Conservation (phyloP, 2,888 invertebrate genomes). For the Pyrrhia umbra region DNA sequence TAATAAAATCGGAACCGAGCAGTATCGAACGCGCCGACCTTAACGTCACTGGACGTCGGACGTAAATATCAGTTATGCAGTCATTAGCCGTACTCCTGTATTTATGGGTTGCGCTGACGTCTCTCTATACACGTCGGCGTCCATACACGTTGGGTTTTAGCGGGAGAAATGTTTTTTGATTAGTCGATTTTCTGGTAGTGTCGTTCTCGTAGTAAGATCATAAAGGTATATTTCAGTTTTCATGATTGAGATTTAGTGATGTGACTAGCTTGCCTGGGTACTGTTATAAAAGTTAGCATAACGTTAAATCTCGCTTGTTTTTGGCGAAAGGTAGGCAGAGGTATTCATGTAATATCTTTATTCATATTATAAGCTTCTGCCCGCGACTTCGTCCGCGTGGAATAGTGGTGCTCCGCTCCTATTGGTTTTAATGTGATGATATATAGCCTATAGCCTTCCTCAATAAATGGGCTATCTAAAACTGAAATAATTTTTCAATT, state of each 20-base stretch:
- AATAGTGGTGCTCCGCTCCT: too few species aligned
- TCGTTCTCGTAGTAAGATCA: slow-evolving; percentile 14
- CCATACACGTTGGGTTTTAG: slow-evolving; percentile 54
- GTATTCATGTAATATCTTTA: too few species aligned
- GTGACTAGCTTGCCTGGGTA: not conserved
- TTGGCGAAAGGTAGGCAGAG: too few species aligned
- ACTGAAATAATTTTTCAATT: too few species aligned
- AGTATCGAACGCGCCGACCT: slow-evolving; percentile 36
- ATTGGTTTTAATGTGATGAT: too few species aligned
- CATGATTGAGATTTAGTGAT: slow-evolving; percentile 29
- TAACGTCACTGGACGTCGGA: slow-evolving; percentile 49
- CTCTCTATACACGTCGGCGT: slow-evolving; percentile 24
- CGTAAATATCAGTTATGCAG: slow-evolving; percentile 67
- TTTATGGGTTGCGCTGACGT: slow-evolving; percentile 54
- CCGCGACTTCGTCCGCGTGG: too few species aligned
- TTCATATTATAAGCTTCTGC: too few species aligned
- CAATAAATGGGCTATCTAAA: too few species aligned
- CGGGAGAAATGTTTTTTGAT: slow-evolving; percentile 59
- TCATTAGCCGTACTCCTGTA: slow-evolving; percentile 58
- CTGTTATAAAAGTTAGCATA: not conserved
- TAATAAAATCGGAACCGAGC: not conserved
- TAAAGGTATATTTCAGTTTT: slow-evolving; percentile 2
- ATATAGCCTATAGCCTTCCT: too few species aligned
- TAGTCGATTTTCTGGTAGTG: slow-evolving; percentile 53
- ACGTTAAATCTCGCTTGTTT: not conserved